Percentiles rank a stretch among this genome's conserved stretches.
Evolutionary conservation across 2,888 invertebrate species (phyloP).

Genomic region (Blera fallax): DNA sequence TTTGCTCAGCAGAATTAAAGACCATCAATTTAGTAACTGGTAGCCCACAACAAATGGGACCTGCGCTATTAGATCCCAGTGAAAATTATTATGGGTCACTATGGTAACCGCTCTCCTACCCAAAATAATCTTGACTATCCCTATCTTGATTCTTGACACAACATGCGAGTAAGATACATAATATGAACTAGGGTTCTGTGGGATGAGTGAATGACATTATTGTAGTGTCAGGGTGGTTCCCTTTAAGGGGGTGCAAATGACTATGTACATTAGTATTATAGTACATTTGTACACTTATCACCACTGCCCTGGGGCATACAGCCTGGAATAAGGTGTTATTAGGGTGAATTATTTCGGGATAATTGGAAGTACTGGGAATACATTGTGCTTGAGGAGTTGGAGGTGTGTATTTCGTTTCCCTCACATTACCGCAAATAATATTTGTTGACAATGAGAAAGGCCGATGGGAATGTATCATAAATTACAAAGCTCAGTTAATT

Average conservation of each 20-base stretch:
- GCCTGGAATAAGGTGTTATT: background rate
- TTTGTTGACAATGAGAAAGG: background rate
- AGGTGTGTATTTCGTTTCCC: background rate
- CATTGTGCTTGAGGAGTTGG: background rate
- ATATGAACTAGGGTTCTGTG: background rate
- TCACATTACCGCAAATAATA: background rate
- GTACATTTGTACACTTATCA: background rate
- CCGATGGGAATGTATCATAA: background rate
- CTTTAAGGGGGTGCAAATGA: background rate
- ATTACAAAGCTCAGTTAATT: background rate
- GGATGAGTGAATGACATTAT: background rate
- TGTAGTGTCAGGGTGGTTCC: background rate
- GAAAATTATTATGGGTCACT: background rate
- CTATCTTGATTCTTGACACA: background rate
- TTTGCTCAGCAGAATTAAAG: background rate
- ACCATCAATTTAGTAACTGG: background rate
- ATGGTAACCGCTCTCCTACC: background rate
- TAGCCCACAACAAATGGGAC: slow-evolving; percentile 2
- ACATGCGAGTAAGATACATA: background rate
- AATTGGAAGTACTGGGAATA: slow-evolving; percentile 1
- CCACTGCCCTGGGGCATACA: background rate
- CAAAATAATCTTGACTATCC: background rate
- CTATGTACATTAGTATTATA: background rate
- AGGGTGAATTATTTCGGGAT: background rate
- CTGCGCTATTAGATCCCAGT: background rate